Evolutionary conservation across 1,140 invertebrate species (phyloP).

Genomic region (Drosophila kepulauana): DNA sequence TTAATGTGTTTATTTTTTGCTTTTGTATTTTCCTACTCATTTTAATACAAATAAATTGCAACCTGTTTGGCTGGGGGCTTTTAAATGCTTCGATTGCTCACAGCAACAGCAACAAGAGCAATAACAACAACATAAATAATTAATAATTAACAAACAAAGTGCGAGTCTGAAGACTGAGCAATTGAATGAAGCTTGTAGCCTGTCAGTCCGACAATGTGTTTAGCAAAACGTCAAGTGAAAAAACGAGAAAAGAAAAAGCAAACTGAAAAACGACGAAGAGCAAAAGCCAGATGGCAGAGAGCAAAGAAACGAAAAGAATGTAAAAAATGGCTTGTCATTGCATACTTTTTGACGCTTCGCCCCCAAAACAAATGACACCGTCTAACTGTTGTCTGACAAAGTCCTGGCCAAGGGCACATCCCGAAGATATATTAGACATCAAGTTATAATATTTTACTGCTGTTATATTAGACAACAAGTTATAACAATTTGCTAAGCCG

Average conservation of each 20-base stretch:
- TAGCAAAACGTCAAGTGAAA: constrained; percentile 39
- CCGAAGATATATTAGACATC: neutral
- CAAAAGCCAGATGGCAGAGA: constrained; percentile 13
- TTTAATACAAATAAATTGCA: constrained; percentile 48
- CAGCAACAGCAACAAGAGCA: constrained; percentile 11
- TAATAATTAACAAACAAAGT: constrained; percentile 54
- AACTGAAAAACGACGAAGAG: neutral
- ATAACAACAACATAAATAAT: constrained; percentile 45
- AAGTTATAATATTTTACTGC: too few species aligned
- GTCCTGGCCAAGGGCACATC: neutral
- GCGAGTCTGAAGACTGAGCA: constrained; percentile 49
- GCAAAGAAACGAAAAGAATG: constrained; percentile 18
- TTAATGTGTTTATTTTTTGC: constrained; percentile 23
- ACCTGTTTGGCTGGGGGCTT: constrained; percentile 42
- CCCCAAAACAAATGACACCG: constrained; percentile 52
- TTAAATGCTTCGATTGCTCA: constrained; percentile 23
- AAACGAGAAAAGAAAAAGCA: constrained; percentile 16
- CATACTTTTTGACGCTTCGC: constrained; percentile 40
- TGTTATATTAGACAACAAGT: too few species aligned
- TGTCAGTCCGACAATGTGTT: constrained; percentile 75
- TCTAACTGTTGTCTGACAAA: constrained; percentile 61
- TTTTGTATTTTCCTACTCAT: neutral
- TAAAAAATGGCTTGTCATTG: constrained; percentile 50
- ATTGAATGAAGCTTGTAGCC: constrained; percentile 73
- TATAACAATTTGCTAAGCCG: too few species aligned